Conservation (phyloP, 2,113 vertebrate species). For the Panthera leo region DNA sequence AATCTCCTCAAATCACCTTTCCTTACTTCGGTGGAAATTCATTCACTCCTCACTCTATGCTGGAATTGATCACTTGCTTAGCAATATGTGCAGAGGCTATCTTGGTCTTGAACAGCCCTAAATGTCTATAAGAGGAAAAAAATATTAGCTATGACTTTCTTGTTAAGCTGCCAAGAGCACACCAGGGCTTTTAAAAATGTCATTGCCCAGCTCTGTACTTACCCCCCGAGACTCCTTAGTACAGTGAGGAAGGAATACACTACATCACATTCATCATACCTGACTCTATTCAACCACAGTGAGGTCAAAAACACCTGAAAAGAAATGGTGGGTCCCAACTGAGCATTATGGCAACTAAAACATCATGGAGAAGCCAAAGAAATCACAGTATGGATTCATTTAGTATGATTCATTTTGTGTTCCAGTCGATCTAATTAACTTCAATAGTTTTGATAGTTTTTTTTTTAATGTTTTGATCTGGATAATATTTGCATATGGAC, state of each 20-base stretch:
- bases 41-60: neutral
- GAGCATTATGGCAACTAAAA: conserved; percentile 50
- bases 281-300: conserved; percentile 59
- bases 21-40: neutral
- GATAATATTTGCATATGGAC: neutral
- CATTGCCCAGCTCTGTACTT: conserved; percentile 58
- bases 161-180: conserved; percentile 68
- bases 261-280: conserved; percentile 72
- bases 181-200: conserved; percentile 74
- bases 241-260: conserved; percentile 23
- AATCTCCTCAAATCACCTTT: neutral
- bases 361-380: conserved; percentile 38
- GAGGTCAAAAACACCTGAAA: conserved; percentile 69
- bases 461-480: neutral
- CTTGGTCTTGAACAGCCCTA: conserved; percentile 33
- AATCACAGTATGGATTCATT: neutral
- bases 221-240: conserved; percentile 73
- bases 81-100: conserved; percentile 11
- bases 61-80: conserved; percentile 41
- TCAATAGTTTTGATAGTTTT: neutral
- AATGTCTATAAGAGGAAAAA: conserved; percentile 57
- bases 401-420: neutral
- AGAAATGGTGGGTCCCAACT: conserved; percentile 62
- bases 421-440: neutral
- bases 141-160: conserved; percentile 67